Base-by-base conservation (phyloP, 2,113 vertebrate species). In the Dolichallabes microphthalmus region DNA sequence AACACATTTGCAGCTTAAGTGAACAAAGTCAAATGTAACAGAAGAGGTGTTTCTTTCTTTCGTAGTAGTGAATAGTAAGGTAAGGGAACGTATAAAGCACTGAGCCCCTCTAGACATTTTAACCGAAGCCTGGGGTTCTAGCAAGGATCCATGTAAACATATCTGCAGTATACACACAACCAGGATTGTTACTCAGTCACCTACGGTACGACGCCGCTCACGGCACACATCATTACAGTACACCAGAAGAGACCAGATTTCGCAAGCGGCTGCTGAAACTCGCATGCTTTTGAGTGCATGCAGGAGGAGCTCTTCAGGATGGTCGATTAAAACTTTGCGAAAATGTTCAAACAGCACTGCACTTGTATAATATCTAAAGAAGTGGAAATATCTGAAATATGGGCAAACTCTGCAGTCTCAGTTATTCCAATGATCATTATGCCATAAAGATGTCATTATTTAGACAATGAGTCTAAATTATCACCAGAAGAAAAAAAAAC, bases 71-170 rank as follows among this genome's bases (percentile, higher is more conserved):
- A 78, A 73, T 52, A 80, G 39, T 57, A 80, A 85, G 66, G 20
- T 22, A 80, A 85, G 19, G 20, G 12, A 60, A 60, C 32, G 66
- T 63, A 27, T 64, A 84, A 61, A 52, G 32, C 50, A 22, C 8
- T 52, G 32, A 60, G 32, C 39, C 83, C 19, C 73, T 63, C 73
- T 66, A 68, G n/a, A 68, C 80, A 39, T 8, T 68, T 35, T 30
- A 76, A 82, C 60, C 12, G 57, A 80, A 81, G 66, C 68, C 69
- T 52, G 58, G 66, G 77, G 32, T 50, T 53, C 52, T 39, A 32
- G 45, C 35, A n/a, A 81, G 68, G 74, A 71, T 64, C 50, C 78
- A 81, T 81, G 85, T 86, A 86, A 86, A 74, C 84, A 86, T 78
- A 85, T 86, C 84, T 80, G 73, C 77, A 74, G 32, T 86, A 73